Conservation (phyloP, 2,797 vertebrate genomes). For the Sebastes elongatus region DNA sequence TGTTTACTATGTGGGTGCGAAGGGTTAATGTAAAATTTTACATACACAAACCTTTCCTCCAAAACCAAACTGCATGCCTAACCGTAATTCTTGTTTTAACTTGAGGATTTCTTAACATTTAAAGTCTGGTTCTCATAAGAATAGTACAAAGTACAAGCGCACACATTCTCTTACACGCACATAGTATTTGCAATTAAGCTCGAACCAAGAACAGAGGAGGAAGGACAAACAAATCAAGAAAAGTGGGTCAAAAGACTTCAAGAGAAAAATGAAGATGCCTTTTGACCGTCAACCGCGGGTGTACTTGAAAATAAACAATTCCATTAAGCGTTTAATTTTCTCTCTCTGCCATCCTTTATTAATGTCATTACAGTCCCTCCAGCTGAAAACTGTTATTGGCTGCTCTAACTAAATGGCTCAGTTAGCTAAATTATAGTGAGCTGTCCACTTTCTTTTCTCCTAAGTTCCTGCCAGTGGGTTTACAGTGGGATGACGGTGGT, state of each 20-base stretch:
- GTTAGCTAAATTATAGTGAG: slow-evolving; percentile 64
- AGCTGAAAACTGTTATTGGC: slow-evolving; percentile 61
- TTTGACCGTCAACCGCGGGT: slow-evolving; percentile 24
- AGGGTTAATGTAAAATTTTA: not conserved
- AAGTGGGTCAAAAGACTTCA: slow-evolving; percentile 46
- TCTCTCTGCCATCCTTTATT: slow-evolving; percentile 52
- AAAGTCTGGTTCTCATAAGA: not conserved
- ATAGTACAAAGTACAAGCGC: not conserved
- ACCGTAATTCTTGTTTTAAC: slow-evolving; percentile 2
- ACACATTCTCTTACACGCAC: not conserved
- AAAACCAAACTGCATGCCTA: not conserved
- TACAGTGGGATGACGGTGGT: slow-evolving; percentile 44
- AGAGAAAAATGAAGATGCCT: slow-evolving; percentile 37
- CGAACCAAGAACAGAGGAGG: slow-evolving; percentile 16
- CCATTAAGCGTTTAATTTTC: slow-evolving; percentile 64
- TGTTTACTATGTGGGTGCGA: not conserved
- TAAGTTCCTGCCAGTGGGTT: slow-evolving; percentile 34
- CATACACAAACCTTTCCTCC: not conserved
- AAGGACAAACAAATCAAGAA: slow-evolving; percentile 37
- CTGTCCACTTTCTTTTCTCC: slow-evolving; percentile 49
- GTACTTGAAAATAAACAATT: slow-evolving; percentile 61
- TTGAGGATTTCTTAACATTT: not conserved
- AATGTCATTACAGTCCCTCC: slow-evolving; percentile 58
- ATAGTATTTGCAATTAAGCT: slow-evolving; percentile 33
- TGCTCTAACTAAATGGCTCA: slow-evolving; percentile 58